Base-by-base conservation (phyloP, 2,888 invertebrate species). In the Leptopterna dolabrata region DNA sequence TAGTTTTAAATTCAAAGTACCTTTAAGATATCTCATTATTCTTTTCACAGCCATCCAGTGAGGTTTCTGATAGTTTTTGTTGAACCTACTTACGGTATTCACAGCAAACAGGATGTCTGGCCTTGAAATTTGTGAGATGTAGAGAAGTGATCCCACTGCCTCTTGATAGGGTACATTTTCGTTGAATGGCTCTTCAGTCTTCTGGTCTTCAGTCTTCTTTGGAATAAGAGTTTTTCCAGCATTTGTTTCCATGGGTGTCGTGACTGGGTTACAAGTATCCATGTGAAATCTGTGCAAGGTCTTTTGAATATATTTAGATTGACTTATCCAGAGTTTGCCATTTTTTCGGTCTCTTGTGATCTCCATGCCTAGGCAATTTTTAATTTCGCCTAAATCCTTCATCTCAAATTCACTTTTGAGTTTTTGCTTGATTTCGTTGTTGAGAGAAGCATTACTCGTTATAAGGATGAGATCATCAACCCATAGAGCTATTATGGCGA, bases 131-230 rank as follows among this genome's bases (percentile, higher is more conserved):
- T 71, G 70, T 0, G 81, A 71, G 3, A 71, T n/a, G 43, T 81
- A 87, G 19, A 87, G 24, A 16, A 87, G 71, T 14, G 81, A 76
- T 24, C 87, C 87, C n/a, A 87, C 47, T 14, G 82, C 82, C 51
- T n/a, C n/a, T n/a, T n/a, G n/a, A n/a, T n/a, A n/a, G n/a, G n/a
- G n/a, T n/a, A n/a, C n/a, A n/a, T n/a, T 87, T 11, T 81, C 51
- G 27, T 81, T 81, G 41, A 81, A 81, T 1, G 29, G 51, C n/a
- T 27, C 19, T 13, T 36, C 16, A 14, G 29, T 13, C 11, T 41
- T 19, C 41, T 41, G n/a, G 14, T 11, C 41, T 24, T 14, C 78
- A 43, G 3, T 73, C 73, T 16, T 36, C 73, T 6, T 16, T 29
- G 83, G n/a, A n/a, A n/a, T n/a, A n/a, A n/a, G n/a, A n/a, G n/a